Conservation (phyloP, 1,140 invertebrate species). For the Philopotamus ludificatus region DNA sequence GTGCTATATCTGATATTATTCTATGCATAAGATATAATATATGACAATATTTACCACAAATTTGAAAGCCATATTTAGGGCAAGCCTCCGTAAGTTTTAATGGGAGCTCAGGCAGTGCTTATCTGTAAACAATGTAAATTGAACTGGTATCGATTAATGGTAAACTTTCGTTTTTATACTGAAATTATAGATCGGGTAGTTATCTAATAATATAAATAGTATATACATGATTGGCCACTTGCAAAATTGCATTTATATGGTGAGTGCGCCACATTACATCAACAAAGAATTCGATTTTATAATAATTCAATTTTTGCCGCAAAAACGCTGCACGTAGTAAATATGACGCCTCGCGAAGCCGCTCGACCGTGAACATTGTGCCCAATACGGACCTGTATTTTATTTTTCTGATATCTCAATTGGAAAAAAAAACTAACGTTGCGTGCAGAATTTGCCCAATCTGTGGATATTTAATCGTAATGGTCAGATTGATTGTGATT, state of each 20-base stretch:
- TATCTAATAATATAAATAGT: slow-evolving; percentile 34
- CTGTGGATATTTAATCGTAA: not conserved
- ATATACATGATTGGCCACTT: slow-evolving; percentile 39
- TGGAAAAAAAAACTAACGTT: not conserved
- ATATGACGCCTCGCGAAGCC: slow-evolving; percentile 1
- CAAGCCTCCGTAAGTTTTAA: not conserved
- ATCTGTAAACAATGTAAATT: slow-evolving; percentile 19
- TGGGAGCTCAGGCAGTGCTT: not conserved
- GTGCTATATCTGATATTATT: not conserved
- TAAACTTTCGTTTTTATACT: slow-evolving; percentile 31
- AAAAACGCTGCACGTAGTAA: slow-evolving; percentile 33
- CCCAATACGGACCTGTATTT: slow-evolving; percentile 21
- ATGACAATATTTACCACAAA: slow-evolving; percentile 3
- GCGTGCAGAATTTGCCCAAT: not conserved
- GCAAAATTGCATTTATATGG: slow-evolving; percentile 36
- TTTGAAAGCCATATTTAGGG: slow-evolving; percentile 27
- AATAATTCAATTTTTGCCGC: slow-evolving; percentile 34
- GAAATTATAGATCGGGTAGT: slow-evolving; percentile 20
- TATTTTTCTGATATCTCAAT: not conserved
- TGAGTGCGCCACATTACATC: slow-evolving; percentile 27
- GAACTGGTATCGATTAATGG: slow-evolving; percentile 16
- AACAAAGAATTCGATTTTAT: slow-evolving; percentile 39
- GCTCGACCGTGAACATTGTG: slow-evolving; percentile 37
- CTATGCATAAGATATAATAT: not conserved
- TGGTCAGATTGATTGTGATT: too few species aligned